Percentiles rank a stretch among this genome's conserved stretches.
These are phyloP conservation scores for Artibeus lituratus DNA, from an alignment of 2,797 vertebrate species.

Conservation along the genomic window DNA sequence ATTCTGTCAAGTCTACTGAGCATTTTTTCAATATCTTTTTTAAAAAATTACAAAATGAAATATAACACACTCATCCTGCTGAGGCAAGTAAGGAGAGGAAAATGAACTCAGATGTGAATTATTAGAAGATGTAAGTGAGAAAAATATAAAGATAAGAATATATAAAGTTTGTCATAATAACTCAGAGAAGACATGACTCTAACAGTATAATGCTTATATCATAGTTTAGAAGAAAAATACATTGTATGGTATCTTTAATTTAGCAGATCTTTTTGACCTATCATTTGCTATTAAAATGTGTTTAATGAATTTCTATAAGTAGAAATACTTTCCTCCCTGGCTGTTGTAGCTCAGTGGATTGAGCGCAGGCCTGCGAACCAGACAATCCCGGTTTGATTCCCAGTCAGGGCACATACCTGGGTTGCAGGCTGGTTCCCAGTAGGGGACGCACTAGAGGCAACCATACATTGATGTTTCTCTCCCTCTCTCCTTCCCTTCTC, in stretches of 20 bases:
- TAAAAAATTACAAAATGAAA: constrained; percentile 42
- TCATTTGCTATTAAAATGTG: background rate
- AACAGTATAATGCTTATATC: background rate
- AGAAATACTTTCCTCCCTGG: too few species aligned
- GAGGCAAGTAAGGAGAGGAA: background rate
- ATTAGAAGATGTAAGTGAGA: background rate
- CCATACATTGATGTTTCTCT: too few species aligned
- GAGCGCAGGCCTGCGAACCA: too few species aligned
- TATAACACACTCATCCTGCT: background rate
- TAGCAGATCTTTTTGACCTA: background rate
- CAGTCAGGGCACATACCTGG: too few species aligned
- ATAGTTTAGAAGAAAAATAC: background rate
- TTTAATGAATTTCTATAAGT: background rate
- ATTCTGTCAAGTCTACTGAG: background rate
- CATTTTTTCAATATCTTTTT: background rate
- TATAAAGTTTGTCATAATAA: background rate
- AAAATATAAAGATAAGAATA: background rate
- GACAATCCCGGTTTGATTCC: too few species aligned
- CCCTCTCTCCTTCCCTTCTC: too few species aligned
- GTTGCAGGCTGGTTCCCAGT: too few species aligned
- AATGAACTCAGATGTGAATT: constrained; percentile 29
- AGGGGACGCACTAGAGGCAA: too few species aligned
- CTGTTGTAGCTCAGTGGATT: too few species aligned
- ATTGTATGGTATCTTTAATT: background rate
- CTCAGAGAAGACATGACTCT: background rate